A percentile compares a stretch with the other conserved stretches of the same genome.
Evolutionary conservation across 2,888 invertebrate genomes (phyloP).

Genomic region (Caenorhabditis angaria): DNA sequence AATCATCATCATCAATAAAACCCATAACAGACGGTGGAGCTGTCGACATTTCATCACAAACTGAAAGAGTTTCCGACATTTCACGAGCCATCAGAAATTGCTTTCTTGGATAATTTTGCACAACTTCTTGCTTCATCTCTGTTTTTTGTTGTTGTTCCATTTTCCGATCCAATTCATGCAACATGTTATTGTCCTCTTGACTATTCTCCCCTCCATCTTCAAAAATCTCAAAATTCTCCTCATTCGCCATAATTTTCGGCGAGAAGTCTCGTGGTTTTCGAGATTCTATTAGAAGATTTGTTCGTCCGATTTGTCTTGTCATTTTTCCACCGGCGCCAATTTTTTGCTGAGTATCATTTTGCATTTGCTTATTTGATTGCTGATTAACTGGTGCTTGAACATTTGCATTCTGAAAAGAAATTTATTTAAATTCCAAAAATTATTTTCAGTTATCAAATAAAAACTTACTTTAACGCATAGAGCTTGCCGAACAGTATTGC

Average conservation of each 20-base stretch:
- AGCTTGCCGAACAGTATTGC: slow-evolving; percentile 22
- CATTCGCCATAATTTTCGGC: background rate
- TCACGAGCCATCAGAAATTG: slow-evolving; percentile 25
- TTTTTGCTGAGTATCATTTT: slow-evolving; percentile 1
- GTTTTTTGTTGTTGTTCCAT: slow-evolving; percentile 18
- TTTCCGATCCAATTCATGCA: slow-evolving; percentile 29
- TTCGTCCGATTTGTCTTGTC: slow-evolving; percentile 28
- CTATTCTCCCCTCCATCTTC: slow-evolving; percentile 19
- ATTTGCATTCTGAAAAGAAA: slow-evolving; percentile 16
- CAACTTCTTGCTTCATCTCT: too few species aligned
- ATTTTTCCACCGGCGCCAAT: slow-evolving; percentile 14
- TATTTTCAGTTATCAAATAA: background rate
- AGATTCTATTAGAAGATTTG: slow-evolving; percentile 14
- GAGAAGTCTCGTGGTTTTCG: background rate
- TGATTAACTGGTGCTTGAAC: background rate
- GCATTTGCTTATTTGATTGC: slow-evolving; percentile 1
- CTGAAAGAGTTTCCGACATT: slow-evolving; percentile 15
- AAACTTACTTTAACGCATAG: slow-evolving; percentile 27
- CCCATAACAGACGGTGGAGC: slow-evolving; percentile 9
- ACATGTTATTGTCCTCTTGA: slow-evolving; percentile 24
- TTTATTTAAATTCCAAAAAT: background rate
- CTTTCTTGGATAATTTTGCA: background rate
- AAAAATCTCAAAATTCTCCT: slow-evolving; percentile 34
- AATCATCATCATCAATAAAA: slow-evolving; percentile 30
- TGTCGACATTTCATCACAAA: slow-evolving; percentile 24